phyloP scores from a whole-genome alignment of 2,113 vertebrate genomes.

The Morone saxatilis region DNA sequence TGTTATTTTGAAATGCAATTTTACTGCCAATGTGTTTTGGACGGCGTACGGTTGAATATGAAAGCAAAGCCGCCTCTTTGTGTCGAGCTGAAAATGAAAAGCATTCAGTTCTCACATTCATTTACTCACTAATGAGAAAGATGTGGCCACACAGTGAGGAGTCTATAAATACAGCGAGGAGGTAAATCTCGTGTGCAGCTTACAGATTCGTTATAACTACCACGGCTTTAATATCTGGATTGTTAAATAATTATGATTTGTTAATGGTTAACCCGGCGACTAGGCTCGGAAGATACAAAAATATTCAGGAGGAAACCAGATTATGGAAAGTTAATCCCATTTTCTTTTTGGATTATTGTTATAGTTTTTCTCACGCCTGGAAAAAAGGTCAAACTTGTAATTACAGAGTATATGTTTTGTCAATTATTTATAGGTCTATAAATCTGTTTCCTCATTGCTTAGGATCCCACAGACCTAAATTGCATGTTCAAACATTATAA shows the following conservation, averaged over 20 bases:
- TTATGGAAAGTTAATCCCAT: not conserved
- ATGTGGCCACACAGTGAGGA: conserved; percentile 14
- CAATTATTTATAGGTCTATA: not conserved
- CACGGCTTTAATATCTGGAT: not conserved
- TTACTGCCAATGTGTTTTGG: conserved; percentile 36
- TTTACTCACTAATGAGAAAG: conserved; percentile 26
- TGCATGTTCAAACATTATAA: not conserved
- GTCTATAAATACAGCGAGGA: not conserved
- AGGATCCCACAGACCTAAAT: not conserved
- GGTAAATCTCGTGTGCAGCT: not conserved
- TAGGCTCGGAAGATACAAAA: not conserved
- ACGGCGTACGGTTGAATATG: conserved; percentile 6
- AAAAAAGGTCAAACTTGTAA: not conserved
- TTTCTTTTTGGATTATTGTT: not conserved
- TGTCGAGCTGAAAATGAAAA: conserved; percentile 10
- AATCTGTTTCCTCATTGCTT: not conserved
- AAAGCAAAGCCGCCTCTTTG: conserved; percentile 33
- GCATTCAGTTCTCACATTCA: conserved; percentile 10
- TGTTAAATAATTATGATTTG: not conserved
- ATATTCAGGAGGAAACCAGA: not conserved
- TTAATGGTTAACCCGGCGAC: not conserved
- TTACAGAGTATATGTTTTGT: not conserved
- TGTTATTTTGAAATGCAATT: conserved; percentile 27
- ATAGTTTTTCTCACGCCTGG: not conserved
- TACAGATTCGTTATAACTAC: not conserved